Conservation (phyloP, 2,797 vertebrate species). For the Falco columbarius region DNA sequence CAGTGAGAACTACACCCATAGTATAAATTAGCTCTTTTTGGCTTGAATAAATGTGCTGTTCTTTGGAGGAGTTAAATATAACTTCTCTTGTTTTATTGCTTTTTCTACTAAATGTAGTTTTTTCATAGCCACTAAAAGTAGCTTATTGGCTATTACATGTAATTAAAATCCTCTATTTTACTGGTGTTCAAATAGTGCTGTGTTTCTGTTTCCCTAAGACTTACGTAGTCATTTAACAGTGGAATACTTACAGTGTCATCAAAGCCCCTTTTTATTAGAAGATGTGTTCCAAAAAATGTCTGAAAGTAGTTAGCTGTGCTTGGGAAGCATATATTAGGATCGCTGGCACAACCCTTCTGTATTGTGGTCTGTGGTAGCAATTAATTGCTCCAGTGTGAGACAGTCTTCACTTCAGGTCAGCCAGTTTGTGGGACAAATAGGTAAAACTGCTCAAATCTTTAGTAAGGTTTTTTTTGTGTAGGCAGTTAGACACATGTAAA, state of each 20-base stretch:
- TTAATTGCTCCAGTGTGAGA: not conserved
- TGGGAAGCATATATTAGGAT: not conserved
- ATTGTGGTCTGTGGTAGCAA: not conserved
- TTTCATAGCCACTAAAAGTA: constrained; percentile 28
- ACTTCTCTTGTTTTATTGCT: constrained; percentile 51
- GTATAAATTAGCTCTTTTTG: constrained; percentile 50
- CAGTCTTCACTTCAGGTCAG: not conserved
- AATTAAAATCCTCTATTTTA: constrained; percentile 56
- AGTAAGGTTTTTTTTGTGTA: not conserved
- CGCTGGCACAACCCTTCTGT: not conserved
- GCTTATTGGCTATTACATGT: constrained; percentile 33
- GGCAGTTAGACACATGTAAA: not conserved
- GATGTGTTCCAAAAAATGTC: constrained; percentile 29
- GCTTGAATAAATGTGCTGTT: constrained; percentile 51
- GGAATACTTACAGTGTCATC: constrained; percentile 36
- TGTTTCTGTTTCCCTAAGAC: constrained; percentile 39
- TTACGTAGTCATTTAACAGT: constrained; percentile 29
- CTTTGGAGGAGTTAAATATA: constrained; percentile 45
- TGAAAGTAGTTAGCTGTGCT: constrained; percentile 1
- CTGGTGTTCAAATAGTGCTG: constrained; percentile 1
- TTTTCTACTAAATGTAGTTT: constrained; percentile 40
- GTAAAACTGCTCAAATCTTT: not conserved
- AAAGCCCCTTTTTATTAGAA: constrained; percentile 32
- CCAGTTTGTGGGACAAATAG: not conserved
- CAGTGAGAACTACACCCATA: constrained; percentile 43